These are phyloP conservation scores for Pomacea maculata DNA, from an alignment of 1,140 invertebrate genomes.

Conservation along the genomic window DNA sequence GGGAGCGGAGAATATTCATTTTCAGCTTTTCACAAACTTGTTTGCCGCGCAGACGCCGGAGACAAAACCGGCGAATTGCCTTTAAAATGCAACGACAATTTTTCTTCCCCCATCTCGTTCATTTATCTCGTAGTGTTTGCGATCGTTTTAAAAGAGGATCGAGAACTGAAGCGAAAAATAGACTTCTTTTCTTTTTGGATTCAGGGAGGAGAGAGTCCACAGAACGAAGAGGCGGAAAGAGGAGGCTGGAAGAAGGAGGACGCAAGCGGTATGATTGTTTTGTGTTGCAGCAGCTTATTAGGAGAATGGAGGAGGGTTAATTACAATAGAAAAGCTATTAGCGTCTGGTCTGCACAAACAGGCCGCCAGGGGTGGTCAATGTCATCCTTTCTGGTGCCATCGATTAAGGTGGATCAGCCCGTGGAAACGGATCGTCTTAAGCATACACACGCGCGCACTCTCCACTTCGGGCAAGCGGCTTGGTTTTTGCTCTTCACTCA, in stretches of 20 bases:
- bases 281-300: slow-evolving; percentile 11
- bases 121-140: slow-evolving; percentile 5
- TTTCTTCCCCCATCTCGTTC: neutral
- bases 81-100: slow-evolving; percentile 9
- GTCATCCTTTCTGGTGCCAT: slow-evolving; percentile 1
- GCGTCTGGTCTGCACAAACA: slow-evolving; percentile 6
- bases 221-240: neutral
- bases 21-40: neutral
- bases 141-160: neutral
- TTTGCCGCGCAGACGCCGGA: neutral
- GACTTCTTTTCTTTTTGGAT: neutral
- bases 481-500: neutral
- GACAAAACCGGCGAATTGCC: neutral
- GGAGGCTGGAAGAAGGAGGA: neutral
- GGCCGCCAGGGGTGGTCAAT: slow-evolving; percentile 1
- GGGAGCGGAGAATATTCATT: neutral
- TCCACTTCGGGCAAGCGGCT: neutral
- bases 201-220: neutral
- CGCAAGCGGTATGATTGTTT: neutral
- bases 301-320: slow-evolving; percentile 13
- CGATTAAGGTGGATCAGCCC: neutral
- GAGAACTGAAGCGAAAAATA: slow-evolving; percentile 3
- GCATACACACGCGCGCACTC: neutral
- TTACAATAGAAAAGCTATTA: slow-evolving; percentile 18
- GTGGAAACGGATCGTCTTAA: neutral